Base-by-base conservation (phyloP, 2,888 invertebrate species). In the Thelaira solivaga region DNA sequence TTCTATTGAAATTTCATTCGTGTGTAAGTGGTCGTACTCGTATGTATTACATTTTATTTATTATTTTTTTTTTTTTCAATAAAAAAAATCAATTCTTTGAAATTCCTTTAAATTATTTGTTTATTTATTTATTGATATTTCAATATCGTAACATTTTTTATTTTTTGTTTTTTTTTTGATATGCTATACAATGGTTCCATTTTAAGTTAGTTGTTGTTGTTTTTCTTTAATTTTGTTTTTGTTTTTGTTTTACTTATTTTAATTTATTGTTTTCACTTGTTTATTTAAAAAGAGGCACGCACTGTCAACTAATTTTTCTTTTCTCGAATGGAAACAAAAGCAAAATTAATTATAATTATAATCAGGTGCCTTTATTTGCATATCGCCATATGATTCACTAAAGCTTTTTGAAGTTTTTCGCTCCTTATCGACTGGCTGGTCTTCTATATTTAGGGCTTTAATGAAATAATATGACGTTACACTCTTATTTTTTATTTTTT, bases 121-220 rank as follows among this genome's bases (percentile, higher is more conserved):
- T 49, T 34, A 45, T 34, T 18, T 41, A 22, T 31, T 31, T 57
- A 43, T 62, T 78, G 39, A 49, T 53, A n/a, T 53, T 55, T 49
- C 7, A 67, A 39, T 45, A 43, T 29, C 39, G 64, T 64, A 53
- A 36, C 65, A 43, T 57, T 47, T 41, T n/a, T n/a, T n/a, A n/a
- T n/a, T n/a, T n/a, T n/a, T n/a, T n/a, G n/a, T n/a, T n/a, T n/a
- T n/a, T n/a, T n/a, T n/a, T 51, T 68, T 81, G 80, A 80, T 81
- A 81, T 81, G 80, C 80, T 76, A 80, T 71, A 79, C 64, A 80
- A 80, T 76, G 76, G 74, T 76, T 75, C 71, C 72, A 71, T 72
- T 76, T 75, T 43, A 55, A 61, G 41, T 65, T 34, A 29, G 64
- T 39, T 13, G 31, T 62, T 67, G 47, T 43, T 51, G 20, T 55